These are phyloP conservation scores for Colostygia pectinataria DNA, from an alignment of 2,888 invertebrate species.

Conservation along the genomic window DNA sequence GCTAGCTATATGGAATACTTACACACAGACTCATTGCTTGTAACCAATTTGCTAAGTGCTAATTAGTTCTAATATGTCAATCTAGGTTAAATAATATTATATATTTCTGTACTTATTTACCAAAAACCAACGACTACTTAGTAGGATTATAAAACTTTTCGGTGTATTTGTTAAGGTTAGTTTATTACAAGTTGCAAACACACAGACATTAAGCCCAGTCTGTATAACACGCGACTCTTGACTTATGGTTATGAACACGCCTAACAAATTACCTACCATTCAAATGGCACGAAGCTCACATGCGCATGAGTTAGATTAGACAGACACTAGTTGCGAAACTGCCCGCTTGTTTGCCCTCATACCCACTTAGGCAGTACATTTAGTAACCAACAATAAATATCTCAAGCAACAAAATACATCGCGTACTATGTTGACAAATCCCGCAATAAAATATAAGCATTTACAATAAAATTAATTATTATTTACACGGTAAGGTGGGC, in stretches of 20 bases:
- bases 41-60: too few relatives aligned
- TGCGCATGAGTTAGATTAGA: slow-evolving; percentile 13
- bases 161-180: too few relatives aligned
- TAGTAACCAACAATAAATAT: slow-evolving; percentile 78
- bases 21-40: too few relatives aligned
- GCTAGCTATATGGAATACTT: too few relatives aligned
- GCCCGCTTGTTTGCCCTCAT: slow-evolving; percentile 38
- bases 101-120: too few relatives aligned
- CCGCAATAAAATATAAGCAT: slow-evolving; percentile 83
- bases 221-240: slow-evolving; percentile 39
- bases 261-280: slow-evolving; percentile 48
- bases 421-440: slow-evolving; percentile 82
- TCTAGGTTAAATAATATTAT: too few relatives aligned
- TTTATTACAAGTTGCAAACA: not conserved
- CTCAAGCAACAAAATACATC: slow-evolving; percentile 78
- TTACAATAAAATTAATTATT: slow-evolving; percentile 84
- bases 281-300: slow-evolving; percentile 48
- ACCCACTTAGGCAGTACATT: slow-evolving; percentile 70
- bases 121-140: too few relatives aligned
- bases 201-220: not conserved
- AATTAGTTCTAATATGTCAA: too few relatives aligned
- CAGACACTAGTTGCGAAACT: slow-evolving; percentile 42
- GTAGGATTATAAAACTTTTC: too few relatives aligned
- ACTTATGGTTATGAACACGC: slow-evolving; percentile 46
- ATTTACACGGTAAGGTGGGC: slow-evolving; percentile 80